Evolutionary conservation across 2,888 invertebrate genomes (phyloP), one percentile per base, ranked within the genome.

Genomic region (Hemithea aestivaria): DNA sequence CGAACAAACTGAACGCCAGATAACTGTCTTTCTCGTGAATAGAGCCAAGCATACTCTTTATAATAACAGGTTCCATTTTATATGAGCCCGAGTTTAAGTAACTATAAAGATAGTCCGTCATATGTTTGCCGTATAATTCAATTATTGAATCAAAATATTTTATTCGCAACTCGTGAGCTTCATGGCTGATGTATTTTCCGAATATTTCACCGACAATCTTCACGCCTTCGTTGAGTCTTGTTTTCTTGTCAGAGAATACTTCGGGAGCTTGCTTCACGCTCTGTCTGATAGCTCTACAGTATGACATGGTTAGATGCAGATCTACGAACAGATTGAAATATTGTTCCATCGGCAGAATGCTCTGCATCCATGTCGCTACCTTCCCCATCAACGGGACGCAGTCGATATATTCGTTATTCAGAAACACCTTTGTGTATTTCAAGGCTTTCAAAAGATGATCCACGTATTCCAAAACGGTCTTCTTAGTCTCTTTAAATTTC

Each of bases 261-360:
- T 57, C 57, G 1, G 71, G 61, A 12, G 53, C 51, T 6, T 64
- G 51, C 41, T 61, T 58, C 1, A 62, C 39, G 11, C 61, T 50
- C 25, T 69, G 59, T 22, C 64, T 58, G 5, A 79, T 51, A 1
- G 75, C 50, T 45, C 70, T 75, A 27, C 48, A 71, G 44, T 67
- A 80, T 10, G 74, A 45, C 67, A 75, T 75, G 0, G 59, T 73
- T 8, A 73, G 45, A 47, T 78, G 72, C 27, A 78, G 41, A 3
- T 48, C 32, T 0, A 58, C 59, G 38, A 70, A 73, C 11, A 32
- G 46, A 0, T 48, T 32, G 16, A 78, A 73, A 40, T 70, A 43
- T 35, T 56, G 36, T 21, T 74, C 68, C 20, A 67, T 52, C 0
- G 72, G 66, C 29, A 78, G 42, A 10, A 67, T 35, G 5, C 39